Percentiles rank a stretch among this genome's conserved stretches.
Conservation (phyloP, 2,113 vertebrate species). For the Pangasianodon gigas region DNA sequence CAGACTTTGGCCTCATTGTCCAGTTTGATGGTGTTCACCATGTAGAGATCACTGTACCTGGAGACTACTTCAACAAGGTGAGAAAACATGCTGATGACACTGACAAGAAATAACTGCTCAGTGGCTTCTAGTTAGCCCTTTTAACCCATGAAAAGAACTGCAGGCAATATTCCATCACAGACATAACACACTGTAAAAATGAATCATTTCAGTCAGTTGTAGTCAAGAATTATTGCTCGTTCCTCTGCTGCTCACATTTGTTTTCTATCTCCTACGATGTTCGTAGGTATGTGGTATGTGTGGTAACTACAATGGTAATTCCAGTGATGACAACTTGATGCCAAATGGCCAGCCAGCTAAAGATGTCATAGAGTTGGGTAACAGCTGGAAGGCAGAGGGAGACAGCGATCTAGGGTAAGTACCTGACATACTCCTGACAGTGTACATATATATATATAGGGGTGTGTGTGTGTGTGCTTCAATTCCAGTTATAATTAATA, state of each 20-base stretch:
- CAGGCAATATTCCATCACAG: not conserved
- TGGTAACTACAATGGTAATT: slow-evolving; percentile 79
- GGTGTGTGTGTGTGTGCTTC: not conserved
- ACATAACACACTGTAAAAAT: not conserved
- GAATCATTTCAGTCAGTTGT: not conserved
- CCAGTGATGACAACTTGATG: slow-evolving; percentile 77
- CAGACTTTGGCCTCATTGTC: slow-evolving; percentile 81
- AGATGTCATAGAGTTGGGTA: slow-evolving; percentile 72
- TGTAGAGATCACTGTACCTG: slow-evolving; percentile 81
- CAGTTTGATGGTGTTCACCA: slow-evolving; percentile 86
- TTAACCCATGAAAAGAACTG: not conserved
- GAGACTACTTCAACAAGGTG: slow-evolving; percentile 86
- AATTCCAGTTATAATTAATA: not conserved
- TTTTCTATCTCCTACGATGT: not conserved
- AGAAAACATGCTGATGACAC: not conserved
- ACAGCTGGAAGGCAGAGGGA: slow-evolving; percentile 80
- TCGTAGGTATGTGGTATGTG: slow-evolving; percentile 82
- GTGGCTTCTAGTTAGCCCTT: not conserved
- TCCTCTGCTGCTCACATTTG: not conserved
- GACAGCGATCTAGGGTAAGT: slow-evolving; percentile 75
- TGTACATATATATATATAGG: no score
- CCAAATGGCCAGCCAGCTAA: slow-evolving; percentile 70
- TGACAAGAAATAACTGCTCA: not conserved
- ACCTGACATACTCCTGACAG: not conserved
- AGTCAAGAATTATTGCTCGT: not conserved